Base-by-base conservation (phyloP, 2,888 invertebrate species). In the Brenthis ino region DNA sequence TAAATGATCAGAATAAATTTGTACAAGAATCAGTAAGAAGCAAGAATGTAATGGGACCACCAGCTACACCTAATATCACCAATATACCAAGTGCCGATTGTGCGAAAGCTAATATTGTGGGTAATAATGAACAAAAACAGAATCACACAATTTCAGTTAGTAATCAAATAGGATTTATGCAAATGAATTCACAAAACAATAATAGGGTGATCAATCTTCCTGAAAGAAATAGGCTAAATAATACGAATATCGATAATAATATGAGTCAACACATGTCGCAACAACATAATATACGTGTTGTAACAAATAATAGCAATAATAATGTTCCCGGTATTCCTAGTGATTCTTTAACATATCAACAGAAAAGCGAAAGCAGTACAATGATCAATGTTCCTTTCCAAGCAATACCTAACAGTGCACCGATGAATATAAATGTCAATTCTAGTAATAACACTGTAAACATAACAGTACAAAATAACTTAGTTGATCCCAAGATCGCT, bases 311-410 rank as follows among this genome's bases (percentile, higher is more conserved):
- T 70, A 81, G 72, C 51, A 90, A 78, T 67, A 89, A 73, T 67
- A 90, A 83, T 73, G 89, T 89, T 13, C 74, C 84, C 28, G 84
- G 85, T 6, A 86, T 89, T 28, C 77, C 83, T 47, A 71, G 85
- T 47, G 93, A 92, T 55, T 83, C 93, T 24, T 73, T 91, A 66
- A 77, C 85, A 13, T 92, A 89, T 78, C 92, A 93, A 77, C 93
- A 90, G 75, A 91, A 88, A 75, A 84, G 76, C 67, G 93, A 92
- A 78, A 87, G 79, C 64, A 88, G 88, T 37, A 93, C 93, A 28
- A 93, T 93, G 86, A 93, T 93, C 63, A 93, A 93, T 75, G 91
- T 93, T 47, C 93, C 93, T 0, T 93, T 93, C 81, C 93, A 93
- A 81, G 87, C 92, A 3, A 92, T 93, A 79, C 93, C 92, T 6